These are phyloP conservation scores for Cyclophora punctaria DNA, from an alignment of 2,888 invertebrate genomes.

Conservation along the genomic window DNA sequence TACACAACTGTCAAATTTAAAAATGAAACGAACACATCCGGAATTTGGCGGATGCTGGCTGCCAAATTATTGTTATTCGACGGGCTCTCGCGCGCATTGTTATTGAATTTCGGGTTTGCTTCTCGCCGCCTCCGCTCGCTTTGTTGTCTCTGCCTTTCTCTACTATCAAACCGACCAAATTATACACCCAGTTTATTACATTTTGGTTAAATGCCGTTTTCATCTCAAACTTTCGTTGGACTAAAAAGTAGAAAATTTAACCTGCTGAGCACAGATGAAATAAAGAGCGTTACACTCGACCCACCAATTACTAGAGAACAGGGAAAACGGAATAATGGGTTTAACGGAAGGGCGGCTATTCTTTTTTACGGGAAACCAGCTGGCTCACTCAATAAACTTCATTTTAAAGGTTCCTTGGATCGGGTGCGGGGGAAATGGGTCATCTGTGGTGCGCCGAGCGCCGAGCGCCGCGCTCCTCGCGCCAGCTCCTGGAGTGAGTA, in stretches of 20 bases:
- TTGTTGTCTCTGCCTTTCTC: constrained; percentile 34
- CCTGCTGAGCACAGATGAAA: constrained; percentile 11
- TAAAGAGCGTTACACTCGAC: constrained; percentile 14
- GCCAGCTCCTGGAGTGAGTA: too few relatives aligned
- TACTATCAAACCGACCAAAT: constrained; percentile 26
- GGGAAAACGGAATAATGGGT: constrained; percentile 30
- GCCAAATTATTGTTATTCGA: constrained; percentile 73
- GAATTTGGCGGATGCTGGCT: constrained; percentile 63
- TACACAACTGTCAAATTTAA: constrained; percentile 68
- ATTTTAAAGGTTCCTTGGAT: constrained; percentile 42
- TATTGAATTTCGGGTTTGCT: constrained; percentile 65
- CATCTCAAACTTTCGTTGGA: constrained; percentile 5
- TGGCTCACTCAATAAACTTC: constrained; percentile 50
- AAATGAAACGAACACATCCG: constrained; percentile 68
- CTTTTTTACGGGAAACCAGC: constrained; percentile 46
- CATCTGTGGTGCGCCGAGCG: constrained; percentile 18
- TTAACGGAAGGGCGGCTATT: constrained; percentile 36
- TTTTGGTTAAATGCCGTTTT: constrained; percentile 2
- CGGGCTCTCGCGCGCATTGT: constrained; percentile 45
- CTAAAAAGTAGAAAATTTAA: constrained; percentile 10
- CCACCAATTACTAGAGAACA: constrained; percentile 23
- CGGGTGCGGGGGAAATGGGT: constrained; percentile 33
- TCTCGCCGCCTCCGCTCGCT: constrained; percentile 37
- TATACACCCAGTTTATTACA: constrained; percentile 21
- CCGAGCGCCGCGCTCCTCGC: constrained; percentile 1